Evolutionary conservation across 2,888 invertebrate species (phyloP), one percentile per base, ranked within the genome.

Genomic region (Criorhina ranunculi): DNA sequence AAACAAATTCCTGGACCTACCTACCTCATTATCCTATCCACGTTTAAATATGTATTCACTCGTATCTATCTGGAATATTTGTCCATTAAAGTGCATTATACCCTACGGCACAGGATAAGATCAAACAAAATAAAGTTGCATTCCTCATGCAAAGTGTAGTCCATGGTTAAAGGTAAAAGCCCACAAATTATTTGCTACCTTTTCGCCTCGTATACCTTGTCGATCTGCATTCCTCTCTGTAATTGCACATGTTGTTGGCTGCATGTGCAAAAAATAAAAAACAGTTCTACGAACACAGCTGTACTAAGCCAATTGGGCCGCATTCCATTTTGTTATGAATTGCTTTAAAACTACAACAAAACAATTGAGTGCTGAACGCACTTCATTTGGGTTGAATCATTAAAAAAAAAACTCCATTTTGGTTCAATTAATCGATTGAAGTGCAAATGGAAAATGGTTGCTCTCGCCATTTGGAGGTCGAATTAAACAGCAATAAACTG

Each of bases 261-360:
- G 64, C 42, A 51, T 67, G 60, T 75, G 55, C 29, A 40, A 17
- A 40, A 35, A n/a, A n/a, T n/a, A n/a, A n/a, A 8, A n/a, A 40
- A 24, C 53, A 24, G 15, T 12, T 35, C 33, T n/a, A 31, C 77
- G 8, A 15, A 31, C 64, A 31, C 59, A 24, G 64, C 17, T 29
- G 35, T 57, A 59, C 12, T 17, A 46, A 57, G 29, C 70, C n/a
- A 72, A 72, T 72, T 72, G 66, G 77, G 60, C 35, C 66, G 46
- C 77, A 82, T 82, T 77, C 82, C 46, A 72, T 57, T 77, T 51
- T 24, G 24, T 59, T 49, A 64, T 64, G 72, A 66, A 72, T 72
- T 77, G 66, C 46, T 44, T 82, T 77, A 46, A 31, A 72, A 35
- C 49, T 15, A 53, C 24, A 44, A 46, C 19, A 57, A 37, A n/a